Conservation (phyloP, 2,113 vertebrate genomes). For the Colius striatus region DNA sequence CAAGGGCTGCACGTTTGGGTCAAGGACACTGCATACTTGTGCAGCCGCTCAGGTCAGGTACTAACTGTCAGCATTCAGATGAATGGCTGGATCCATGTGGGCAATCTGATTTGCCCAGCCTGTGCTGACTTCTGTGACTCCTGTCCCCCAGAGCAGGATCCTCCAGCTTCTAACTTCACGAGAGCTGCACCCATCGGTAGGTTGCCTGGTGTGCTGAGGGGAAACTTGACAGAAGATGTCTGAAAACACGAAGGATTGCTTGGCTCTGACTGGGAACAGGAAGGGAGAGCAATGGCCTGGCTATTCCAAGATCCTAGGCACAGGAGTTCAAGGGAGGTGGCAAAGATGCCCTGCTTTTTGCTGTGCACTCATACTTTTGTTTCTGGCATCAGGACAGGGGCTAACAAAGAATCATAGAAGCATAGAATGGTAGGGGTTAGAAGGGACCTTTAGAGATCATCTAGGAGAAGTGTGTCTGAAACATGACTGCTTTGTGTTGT, state of each 20-base stretch:
- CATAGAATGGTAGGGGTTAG: no score
- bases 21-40: conserved; percentile 82
- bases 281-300: background rate
- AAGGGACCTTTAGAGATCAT: no score
- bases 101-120: conserved; percentile 89
- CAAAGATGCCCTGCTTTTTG: background rate
- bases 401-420: no score
- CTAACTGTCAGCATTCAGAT: conserved; percentile 85
- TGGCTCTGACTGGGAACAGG: background rate
- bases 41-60: conserved; percentile 83
- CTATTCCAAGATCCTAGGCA: background rate
- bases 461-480: background rate
- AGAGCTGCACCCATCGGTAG: conserved; percentile 83
- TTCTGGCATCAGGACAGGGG: background rate
- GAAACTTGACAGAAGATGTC: background rate
- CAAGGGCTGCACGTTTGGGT: conserved; percentile 88
- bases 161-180: conserved; percentile 82
- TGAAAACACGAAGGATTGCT: background rate
- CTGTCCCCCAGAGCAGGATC: conserved; percentile 87
- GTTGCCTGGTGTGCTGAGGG: conserved; percentile 29
- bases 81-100: conserved; percentile 89
- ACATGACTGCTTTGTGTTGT: rapidly evolving
- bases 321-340: background rate
- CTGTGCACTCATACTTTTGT: background rate
- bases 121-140: conserved; percentile 88